Percentiles rank a stretch among this genome's conserved stretches.
Conservation (phyloP, 1,140 invertebrate genomes). For the Anastrepha obliqua region DNA sequence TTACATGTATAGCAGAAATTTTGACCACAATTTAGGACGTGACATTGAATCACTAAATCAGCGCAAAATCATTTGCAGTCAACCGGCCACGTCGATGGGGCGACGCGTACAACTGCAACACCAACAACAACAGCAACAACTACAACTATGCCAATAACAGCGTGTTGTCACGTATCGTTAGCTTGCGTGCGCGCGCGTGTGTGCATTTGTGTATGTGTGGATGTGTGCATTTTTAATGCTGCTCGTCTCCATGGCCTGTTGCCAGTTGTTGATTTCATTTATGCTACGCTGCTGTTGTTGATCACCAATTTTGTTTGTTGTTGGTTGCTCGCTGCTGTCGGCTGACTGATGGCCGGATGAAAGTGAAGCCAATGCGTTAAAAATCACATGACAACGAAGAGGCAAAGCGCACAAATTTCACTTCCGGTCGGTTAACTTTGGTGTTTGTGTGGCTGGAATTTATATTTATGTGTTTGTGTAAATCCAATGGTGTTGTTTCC, state of each 20-base stretch:
- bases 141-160: neutral
- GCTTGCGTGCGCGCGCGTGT: neutral
- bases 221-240: neutral
- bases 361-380: slow-evolving; percentile 20
- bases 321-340: neutral
- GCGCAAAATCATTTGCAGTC: slow-evolving; percentile 50
- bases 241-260: neutral
- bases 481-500: too few species aligned
- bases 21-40: slow-evolving; percentile 55
- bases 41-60: slow-evolving; percentile 54
- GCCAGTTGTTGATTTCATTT: slow-evolving; percentile 39
- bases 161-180: neutral
- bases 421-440: slow-evolving; percentile 14
- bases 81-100: slow-evolving; percentile 12
- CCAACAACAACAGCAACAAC: neutral
- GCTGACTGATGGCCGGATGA: neutral
- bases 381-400: neutral
- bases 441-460: neutral
- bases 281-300: neutral
- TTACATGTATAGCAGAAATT: neutral
- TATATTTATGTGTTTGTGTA: neutral
- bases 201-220: neutral
- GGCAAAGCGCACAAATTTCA: slow-evolving; percentile 29
- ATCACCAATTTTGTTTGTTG: slow-evolving; percentile 5
- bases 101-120: neutral